phyloP scores from a whole-genome alignment of 1,140 invertebrate genomes.

The Lordiphosa stackelbergi region DNA sequence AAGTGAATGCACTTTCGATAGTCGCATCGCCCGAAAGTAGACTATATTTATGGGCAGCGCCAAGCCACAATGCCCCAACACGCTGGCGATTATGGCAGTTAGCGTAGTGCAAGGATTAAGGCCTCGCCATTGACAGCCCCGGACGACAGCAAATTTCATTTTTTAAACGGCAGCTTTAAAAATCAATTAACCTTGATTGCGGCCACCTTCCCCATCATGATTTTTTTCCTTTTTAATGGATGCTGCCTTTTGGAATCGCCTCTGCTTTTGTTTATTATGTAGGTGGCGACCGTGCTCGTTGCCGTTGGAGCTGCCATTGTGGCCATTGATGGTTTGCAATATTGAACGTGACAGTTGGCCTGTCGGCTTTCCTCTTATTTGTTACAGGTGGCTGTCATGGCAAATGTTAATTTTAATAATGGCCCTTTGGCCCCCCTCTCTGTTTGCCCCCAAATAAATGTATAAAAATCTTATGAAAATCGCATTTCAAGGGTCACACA shows the following conservation, averaged over 20 bases:
- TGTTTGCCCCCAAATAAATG: constrained; percentile 46
- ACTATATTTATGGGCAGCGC: constrained; percentile 41
- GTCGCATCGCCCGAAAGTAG: constrained; percentile 21
- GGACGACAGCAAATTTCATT: constrained; percentile 51
- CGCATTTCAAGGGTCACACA: constrained; percentile 67
- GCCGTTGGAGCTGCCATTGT: constrained; percentile 32
- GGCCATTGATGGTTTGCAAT: constrained; percentile 66
- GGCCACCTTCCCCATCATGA: constrained; percentile 15
- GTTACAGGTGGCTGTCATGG: constrained; percentile 54
- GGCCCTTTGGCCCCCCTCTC: constrained; percentile 15
- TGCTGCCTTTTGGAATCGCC: constrained; percentile 23
- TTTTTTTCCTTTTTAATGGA: constrained; percentile 19
- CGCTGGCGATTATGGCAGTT: constrained; percentile 69
- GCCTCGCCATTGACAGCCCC: constrained; percentile 51
- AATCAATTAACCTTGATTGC: constrained; percentile 77
- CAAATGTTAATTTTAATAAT: constrained; percentile 74
- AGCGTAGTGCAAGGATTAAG: constrained; percentile 62
- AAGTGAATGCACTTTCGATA: constrained; percentile 68
- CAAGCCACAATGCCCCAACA: constrained; percentile 12
- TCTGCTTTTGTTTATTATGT: constrained; percentile 57
- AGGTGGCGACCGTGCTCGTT: constrained; percentile 16
- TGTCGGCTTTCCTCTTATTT: constrained; percentile 31
- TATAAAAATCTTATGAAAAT: constrained; percentile 66
- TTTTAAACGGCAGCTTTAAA: constrained; percentile 70
- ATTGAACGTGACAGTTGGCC: constrained; percentile 73